Evolutionary conservation across 2,113 vertebrate genomes (phyloP), one percentile per base, ranked within the genome.

Genomic region (Corythaeola cristata): DNA sequence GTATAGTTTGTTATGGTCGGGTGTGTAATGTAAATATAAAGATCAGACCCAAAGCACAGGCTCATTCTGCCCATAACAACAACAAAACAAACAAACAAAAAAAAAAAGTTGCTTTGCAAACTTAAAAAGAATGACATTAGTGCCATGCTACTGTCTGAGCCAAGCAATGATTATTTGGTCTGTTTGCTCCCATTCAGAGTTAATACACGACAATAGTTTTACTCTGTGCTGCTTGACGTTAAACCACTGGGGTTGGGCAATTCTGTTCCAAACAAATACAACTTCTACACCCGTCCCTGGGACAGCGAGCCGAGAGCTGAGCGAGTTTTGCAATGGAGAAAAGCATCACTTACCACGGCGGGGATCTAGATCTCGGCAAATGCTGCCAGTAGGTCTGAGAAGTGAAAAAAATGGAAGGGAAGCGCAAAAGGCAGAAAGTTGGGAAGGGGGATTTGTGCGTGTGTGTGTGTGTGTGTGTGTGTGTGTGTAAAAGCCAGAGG

Each of bases 281-380:
- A 78, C 81, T 94, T 91, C 92, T 94, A 95, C 92, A 97, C 97
- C 89, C 96, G 49, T 94, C 74, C 72, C 91, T 91, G 82, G 85
- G 59, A 95, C 88, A 90, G 96, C 44, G 60, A 93, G 77, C 69
- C 52, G 89, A 92, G 88, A 87, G 84, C 90, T 85, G 95, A 95
- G 85, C 90, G 53, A 94, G 89, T 96, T 95, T 94, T 95, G 96
- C 96, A 93, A 97, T 44, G 88, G 93, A 93, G 92, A 88, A 96
- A 95, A 96, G 90, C 64, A 88, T 93, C 82, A 98, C 98, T 98
- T 98, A 98, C 98, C 98, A 88, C 89, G 72, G 90, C 94, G 95
- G 97, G 98, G 95, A 84, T 95, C 97, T 97, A 98, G 95, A 91
- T 97, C 97, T 97, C 98, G 85, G 98, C 94, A 93, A 96, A 96